Percentiles rank a stretch among this genome's conserved stretches.
Conservation (phyloP, 2,113 vertebrate genomes). For the Anguilla rostrata region DNA sequence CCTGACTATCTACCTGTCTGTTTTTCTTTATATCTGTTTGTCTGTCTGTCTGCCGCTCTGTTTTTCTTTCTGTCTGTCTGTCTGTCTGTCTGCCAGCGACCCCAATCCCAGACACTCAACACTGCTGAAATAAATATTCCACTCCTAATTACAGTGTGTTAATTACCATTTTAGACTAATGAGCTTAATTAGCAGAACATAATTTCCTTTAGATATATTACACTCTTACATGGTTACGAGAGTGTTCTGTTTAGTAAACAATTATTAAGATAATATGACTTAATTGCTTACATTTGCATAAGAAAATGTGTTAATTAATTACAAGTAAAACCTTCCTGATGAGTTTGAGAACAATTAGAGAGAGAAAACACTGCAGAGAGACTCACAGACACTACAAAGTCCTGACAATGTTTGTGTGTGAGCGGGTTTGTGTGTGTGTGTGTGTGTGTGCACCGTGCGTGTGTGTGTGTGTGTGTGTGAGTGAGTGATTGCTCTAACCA, state of each 20-base stretch:
- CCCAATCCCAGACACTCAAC: slow-evolving; percentile 45
- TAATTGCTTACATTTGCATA: slow-evolving; percentile 66
- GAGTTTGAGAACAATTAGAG: slow-evolving; percentile 71
- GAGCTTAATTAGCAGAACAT: slow-evolving; percentile 71
- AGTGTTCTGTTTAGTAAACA: slow-evolving; percentile 60
- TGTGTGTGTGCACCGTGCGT: background rate
- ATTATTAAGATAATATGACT: slow-evolving; percentile 51
- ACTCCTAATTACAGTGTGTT: slow-evolving; percentile 71
- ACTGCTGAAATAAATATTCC: slow-evolving; percentile 30
- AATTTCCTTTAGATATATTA: slow-evolving; percentile 61
- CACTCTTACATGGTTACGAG: slow-evolving; percentile 64
- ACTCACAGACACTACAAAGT: background rate
- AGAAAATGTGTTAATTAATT: slow-evolving; percentile 76
- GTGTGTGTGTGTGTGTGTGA: too few species aligned
- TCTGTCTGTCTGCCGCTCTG: background rate
- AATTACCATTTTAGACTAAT: slow-evolving; percentile 74
- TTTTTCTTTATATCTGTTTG: background rate
- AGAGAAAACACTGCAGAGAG: background rate
- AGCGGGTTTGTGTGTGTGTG: background rate
- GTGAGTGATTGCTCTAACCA: too few species aligned
- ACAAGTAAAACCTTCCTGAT: slow-evolving; percentile 71
- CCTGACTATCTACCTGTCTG: background rate
- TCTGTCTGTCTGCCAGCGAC: slow-evolving; percentile 37
- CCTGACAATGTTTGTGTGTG: background rate
- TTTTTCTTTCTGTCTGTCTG: background rate